These are phyloP conservation scores for Rutilus rutilus DNA, from an alignment of 2,113 vertebrate genomes.

Conservation along the genomic window DNA sequence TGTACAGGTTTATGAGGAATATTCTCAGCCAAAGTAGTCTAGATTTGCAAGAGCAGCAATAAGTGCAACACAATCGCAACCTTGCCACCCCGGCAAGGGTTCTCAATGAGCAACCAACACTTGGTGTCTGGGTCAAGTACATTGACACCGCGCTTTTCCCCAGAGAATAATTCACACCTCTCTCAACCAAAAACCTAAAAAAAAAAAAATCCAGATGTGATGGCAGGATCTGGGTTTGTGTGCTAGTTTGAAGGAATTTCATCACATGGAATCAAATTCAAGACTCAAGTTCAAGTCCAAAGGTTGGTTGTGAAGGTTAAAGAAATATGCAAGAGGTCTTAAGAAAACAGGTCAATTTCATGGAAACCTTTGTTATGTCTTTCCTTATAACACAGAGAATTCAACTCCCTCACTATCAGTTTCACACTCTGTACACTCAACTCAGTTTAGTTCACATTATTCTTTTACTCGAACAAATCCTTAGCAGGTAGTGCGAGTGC, in stretches of 20 bases:
- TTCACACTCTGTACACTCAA: background rate
- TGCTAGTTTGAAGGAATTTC: background rate
- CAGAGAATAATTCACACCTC: conserved; percentile 44
- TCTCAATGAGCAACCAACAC: background rate
- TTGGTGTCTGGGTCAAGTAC: conserved; percentile 22
- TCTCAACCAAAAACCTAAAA: conserved; percentile 17
- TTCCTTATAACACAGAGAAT: background rate
- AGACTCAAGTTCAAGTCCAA: background rate
- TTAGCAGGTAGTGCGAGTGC: background rate
- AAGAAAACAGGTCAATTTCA: background rate
- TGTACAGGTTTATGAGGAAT: background rate
- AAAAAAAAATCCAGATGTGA: conserved; percentile 43
- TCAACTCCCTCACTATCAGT: background rate
- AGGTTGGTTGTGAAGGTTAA: background rate
- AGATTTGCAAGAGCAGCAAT: conserved; percentile 9
- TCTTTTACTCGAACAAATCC: background rate
- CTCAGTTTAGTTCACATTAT: background rate
- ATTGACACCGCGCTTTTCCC: conserved; percentile 26
- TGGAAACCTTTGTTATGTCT: background rate
- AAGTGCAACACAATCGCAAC: conserved; percentile 23
- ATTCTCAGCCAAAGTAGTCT: background rate
- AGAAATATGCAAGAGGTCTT: background rate
- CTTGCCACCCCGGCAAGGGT: background rate
- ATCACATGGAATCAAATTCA: background rate
- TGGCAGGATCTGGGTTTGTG: background rate